These are phyloP conservation scores for Caenorhabditis parvicauda DNA, from an alignment of 2,888 invertebrate genomes.

Conservation along the genomic window DNA sequence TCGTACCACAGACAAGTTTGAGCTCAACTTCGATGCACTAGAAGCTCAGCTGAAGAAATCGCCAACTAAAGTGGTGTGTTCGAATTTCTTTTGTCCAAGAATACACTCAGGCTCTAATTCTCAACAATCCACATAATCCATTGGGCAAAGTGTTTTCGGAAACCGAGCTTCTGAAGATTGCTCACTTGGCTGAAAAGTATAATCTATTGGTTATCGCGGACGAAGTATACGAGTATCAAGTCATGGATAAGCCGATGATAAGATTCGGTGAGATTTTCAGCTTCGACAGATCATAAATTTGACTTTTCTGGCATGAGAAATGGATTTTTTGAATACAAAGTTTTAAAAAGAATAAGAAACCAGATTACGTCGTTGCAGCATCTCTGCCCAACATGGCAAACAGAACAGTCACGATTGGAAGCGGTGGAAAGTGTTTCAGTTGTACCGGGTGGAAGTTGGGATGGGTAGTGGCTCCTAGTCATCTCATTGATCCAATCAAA, in stretches of 20 bases:
- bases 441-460: conserved; percentile 93
- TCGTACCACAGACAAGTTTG: conserved; percentile 84
- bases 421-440: conserved; percentile 95
- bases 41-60: no score
- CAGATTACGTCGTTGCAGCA: conserved; percentile 66
- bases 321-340: conserved; percentile 1
- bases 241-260: conserved; percentile 76
- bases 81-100: not conserved
- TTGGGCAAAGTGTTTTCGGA: conserved; percentile 75
- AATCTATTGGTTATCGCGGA: conserved; percentile 88
- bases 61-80: no score
- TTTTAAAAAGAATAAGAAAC: no score
- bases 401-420: conserved; percentile 90
- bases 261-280: conserved; percentile 75
- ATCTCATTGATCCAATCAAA: conserved; percentile 78
- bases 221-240: conserved; percentile 97
- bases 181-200: conserved; percentile 84
- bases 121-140: conserved; percentile 98
- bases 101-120: conserved; percentile 73
- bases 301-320: no score
- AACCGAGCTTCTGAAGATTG: conserved; percentile 71
- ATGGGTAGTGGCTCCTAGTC: conserved; percentile 88
- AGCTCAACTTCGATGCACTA: no score
- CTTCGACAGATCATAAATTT: conserved; percentile 4
- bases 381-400: conserved; percentile 96